Base-by-base conservation (phyloP, 2,113 vertebrate species). In the Cranoglanis bouderius region DNA sequence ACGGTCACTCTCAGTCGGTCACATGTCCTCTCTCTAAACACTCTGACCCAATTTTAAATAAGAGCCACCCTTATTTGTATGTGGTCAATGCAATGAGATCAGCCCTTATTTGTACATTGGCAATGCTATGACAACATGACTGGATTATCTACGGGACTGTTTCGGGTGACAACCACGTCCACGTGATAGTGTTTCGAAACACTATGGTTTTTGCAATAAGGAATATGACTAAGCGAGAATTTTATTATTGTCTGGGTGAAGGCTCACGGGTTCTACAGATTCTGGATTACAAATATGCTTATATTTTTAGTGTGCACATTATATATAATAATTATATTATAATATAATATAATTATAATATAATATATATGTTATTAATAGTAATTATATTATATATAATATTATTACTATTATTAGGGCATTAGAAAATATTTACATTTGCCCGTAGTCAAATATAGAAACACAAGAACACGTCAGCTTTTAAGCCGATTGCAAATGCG, bases 71-170 rank as follows among this genome's bases (percentile, higher is more conserved):
- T 89, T 63, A 40, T 63, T 89, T 84, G 55, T 63, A 51, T 84
- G 82, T 88, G 87, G 82, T 53, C 83, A 80, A 21, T 53, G 86
- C 75, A 70, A 38, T 67, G 88, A 55, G 72, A 85, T 65, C 88
- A 88, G 72, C 88, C 82, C 88, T 89, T 63, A 53, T 63, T 85
- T 84, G 55, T 61, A 75, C 82, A 49, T 38, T 18, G 57, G 24
- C 83, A 80, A 53, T 85, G 77, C 75, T 87, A 53, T 87, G 83
- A 89, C 82, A 67, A 89, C 82, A 89, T 0, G 74, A 6, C n/a
- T 67, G 43, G 38, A 74, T 83, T 61, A 75, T 88, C 70, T 88
- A 55, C n/a, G 29, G 38, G 82, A 43, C 80, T 85, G 70, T 85
- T 85, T 61, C 55, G 32, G 82, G 82, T 75, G 55, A 88, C 72